Percentiles rank a stretch among this genome's conserved stretches.
phyloP scores from a whole-genome alignment of 2,797 vertebrate species.

The Apogon talboti region DNA sequence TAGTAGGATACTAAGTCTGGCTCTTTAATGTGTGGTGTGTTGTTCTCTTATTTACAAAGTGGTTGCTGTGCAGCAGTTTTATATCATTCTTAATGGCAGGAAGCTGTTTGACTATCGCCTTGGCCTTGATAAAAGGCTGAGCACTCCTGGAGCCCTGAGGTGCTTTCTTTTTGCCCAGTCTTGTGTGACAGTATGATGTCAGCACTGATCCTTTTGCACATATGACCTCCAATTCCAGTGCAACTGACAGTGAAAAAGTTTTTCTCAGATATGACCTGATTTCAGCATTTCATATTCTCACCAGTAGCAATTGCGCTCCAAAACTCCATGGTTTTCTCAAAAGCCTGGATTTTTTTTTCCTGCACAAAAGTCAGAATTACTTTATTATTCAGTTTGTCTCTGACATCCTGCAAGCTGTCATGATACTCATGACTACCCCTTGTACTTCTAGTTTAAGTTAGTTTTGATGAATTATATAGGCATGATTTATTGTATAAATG shows the following conservation, averaged over 20 bases:
- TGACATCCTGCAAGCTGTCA: too few relatives aligned
- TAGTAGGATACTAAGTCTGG: too few relatives aligned
- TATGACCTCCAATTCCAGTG: neutral
- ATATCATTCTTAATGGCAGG: conserved; percentile 4
- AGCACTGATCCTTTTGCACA: neutral
- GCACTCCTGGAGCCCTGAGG: conserved; percentile 10
- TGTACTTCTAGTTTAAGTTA: too few relatives aligned
- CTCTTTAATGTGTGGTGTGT: too few relatives aligned
- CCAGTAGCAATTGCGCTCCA: neutral
- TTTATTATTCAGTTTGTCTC: too few relatives aligned
- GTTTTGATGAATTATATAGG: too few relatives aligned
- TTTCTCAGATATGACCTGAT: conserved; percentile 15
- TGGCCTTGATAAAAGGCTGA: conserved; percentile 18
- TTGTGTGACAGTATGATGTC: conserved; percentile 18
- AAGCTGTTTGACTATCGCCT: neutral
- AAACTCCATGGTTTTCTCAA: conserved; percentile 1
- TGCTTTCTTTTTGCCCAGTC: neutral
- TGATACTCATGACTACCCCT: too few relatives aligned
- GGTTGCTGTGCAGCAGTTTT: neutral
- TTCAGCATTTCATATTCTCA: conserved; percentile 10
- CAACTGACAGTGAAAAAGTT: neutral
- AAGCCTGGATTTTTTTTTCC: neutral
- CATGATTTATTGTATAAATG: too few relatives aligned
- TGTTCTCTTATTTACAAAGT: too few relatives aligned
- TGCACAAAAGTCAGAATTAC: too few relatives aligned